These are phyloP conservation scores for Labeo rohita DNA, from an alignment of 2,113 vertebrate species.

Conservation along the genomic window DNA sequence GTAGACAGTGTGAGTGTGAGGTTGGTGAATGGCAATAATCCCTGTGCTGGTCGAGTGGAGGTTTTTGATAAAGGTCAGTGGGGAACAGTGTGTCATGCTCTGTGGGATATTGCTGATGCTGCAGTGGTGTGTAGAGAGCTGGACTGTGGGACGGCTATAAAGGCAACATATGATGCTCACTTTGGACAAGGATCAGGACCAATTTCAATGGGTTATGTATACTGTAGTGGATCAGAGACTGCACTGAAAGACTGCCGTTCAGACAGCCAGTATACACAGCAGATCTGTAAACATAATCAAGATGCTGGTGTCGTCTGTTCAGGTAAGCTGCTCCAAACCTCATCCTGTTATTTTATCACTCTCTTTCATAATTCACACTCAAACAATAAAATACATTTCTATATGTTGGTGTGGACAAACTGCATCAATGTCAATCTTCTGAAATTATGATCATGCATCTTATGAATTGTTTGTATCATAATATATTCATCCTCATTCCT, in stretches of 20 bases:
- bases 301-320: constrained; percentile 46
- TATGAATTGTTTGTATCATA: too few species aligned
- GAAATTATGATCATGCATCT: too few species aligned
- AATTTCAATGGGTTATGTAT: too few species aligned
- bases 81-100: not conserved
- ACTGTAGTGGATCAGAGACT: too few species aligned
- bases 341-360: not conserved
- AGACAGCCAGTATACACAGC: not conserved
- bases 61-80: not conserved
- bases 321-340: not conserved
- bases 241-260: constrained; percentile 30
- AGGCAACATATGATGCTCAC: too few species aligned
- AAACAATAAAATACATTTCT: too few species aligned
- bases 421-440: too few species aligned
- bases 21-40: not conserved
- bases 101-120: not conserved
- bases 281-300: constrained; percentile 33
- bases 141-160: not conserved
- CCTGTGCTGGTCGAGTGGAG: not conserved
- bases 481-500: too few species aligned
- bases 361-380: too few species aligned
- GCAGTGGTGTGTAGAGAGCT: constrained; percentile 22
- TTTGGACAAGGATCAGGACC: not conserved
- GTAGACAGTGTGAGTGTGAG: not conserved
- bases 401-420: too few species aligned